These are phyloP conservation scores for Seira sanloemensis DNA, from an alignment of 2,888 invertebrate genomes.

Conservation along the genomic window DNA sequence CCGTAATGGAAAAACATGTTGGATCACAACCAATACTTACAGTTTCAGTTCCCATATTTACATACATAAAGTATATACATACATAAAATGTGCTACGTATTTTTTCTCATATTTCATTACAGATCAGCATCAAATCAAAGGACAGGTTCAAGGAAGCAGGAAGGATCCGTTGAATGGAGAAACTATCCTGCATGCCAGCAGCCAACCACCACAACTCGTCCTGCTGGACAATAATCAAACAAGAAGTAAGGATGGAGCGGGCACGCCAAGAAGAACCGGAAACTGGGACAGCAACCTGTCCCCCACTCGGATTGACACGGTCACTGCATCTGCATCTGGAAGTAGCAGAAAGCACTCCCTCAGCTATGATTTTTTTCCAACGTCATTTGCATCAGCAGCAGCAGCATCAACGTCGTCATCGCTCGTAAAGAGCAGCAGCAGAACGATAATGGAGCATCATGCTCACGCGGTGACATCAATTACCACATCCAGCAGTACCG, in stretches of 20 bases:
- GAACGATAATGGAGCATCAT: constrained; percentile 11
- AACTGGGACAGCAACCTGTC: constrained; percentile 43
- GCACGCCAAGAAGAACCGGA: constrained; percentile 21
- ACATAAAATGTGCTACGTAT: no score
- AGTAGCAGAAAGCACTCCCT: constrained; percentile 31
- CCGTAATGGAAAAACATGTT: not conserved
- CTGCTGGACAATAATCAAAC: constrained; percentile 32
- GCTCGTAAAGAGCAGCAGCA: not conserved
- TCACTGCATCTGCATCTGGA: constrained; percentile 1
- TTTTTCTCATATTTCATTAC: not conserved
- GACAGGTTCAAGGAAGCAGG: constrained; percentile 14
- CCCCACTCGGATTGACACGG: constrained; percentile 20
- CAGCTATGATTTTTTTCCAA: constrained; percentile 14
- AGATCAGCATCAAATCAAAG: constrained; percentile 26
- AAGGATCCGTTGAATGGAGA: constrained; percentile 22
- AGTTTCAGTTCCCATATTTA: not conserved
- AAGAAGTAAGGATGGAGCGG: not conserved
- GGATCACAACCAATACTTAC: no score
- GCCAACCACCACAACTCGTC: not conserved
- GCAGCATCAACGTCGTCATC: not conserved
- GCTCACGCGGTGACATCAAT: not conserved
- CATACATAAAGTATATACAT: no score
- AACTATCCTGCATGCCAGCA: constrained; percentile 39
- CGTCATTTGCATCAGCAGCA: constrained; percentile 17
- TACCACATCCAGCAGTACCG: constrained; percentile 16